Conservation (phyloP, 2,113 vertebrate genomes). For the Poecilia latipinna region DNA sequence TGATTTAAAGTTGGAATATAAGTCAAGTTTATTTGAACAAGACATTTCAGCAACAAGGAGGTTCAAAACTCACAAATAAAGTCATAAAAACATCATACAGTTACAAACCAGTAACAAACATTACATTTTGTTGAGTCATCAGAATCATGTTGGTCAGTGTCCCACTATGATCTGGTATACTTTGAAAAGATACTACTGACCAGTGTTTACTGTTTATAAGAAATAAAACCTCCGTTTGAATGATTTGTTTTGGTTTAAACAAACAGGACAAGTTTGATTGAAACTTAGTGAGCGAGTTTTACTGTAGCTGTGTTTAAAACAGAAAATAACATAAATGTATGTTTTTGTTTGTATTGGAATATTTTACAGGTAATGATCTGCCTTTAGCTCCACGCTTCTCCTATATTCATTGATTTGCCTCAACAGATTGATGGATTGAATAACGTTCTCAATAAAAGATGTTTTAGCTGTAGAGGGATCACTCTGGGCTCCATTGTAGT, state of each 20-base stretch:
- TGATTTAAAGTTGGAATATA: slow-evolving; percentile 3
- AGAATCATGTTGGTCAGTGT: no score
- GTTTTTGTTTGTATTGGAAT: background rate
- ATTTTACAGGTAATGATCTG: background rate
- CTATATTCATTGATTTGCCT: slow-evolving; percentile 10
- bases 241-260: slow-evolving; percentile 1
- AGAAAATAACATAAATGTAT: background rate
- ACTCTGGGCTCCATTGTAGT: no score
- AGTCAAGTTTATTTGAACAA: no score
- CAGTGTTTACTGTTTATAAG: background rate
- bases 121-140: no score
- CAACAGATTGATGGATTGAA: background rate
- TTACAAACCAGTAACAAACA: no score
- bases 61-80: no score
- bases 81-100: no score
- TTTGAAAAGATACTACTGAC: background rate
- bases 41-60: no score
- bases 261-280: background rate
- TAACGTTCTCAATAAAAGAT: background rate
- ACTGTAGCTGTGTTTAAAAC: slow-evolving; percentile 1
- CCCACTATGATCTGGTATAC: background rate
- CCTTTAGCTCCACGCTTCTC: background rate
- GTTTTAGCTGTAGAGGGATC: background rate
- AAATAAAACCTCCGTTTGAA: background rate
- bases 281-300: background rate